Conservation (phyloP, 2,113 vertebrate species). For the Phaethornis superciliosus region DNA sequence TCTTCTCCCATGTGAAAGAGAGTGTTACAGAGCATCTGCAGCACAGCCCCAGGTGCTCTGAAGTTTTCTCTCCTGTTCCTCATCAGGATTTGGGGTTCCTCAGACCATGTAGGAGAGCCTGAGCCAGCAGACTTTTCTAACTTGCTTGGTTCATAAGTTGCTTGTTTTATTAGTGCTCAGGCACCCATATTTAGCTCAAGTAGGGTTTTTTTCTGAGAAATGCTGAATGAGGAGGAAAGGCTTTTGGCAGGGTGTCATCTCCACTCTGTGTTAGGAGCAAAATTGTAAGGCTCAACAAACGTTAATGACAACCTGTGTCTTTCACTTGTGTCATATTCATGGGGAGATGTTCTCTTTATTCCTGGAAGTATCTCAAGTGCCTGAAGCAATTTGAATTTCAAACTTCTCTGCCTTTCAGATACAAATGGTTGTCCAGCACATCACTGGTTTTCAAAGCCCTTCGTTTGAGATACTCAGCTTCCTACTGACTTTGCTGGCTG, state of each 20-base stretch:
- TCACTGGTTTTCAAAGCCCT: constrained; percentile 79
- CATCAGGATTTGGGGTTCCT: neutral
- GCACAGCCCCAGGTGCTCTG: neutral
- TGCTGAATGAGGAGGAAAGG: neutral
- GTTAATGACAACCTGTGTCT: neutral
- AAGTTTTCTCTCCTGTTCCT: neutral
- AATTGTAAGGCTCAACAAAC: neutral
- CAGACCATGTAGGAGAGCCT: neutral
- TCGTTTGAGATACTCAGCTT: constrained; percentile 88
- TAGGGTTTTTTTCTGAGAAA: neutral
- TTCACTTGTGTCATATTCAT: neutral
- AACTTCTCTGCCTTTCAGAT: constrained; percentile 78
- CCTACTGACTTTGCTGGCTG: constrained; percentile 88
- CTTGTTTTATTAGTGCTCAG: neutral
- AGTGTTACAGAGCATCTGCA: neutral
- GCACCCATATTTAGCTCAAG: neutral
- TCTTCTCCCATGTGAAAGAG: neutral
- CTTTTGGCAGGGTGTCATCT: neutral
- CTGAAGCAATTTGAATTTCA: neutral
- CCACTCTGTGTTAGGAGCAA: neutral
- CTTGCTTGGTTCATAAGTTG: neutral
- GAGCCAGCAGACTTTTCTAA: neutral
- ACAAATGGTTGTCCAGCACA: constrained; percentile 84
- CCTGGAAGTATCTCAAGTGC: neutral
- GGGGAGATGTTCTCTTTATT: neutral